Base-by-base conservation (phyloP, 2,888 invertebrate genomes). In the Chloromyia formosa region DNA sequence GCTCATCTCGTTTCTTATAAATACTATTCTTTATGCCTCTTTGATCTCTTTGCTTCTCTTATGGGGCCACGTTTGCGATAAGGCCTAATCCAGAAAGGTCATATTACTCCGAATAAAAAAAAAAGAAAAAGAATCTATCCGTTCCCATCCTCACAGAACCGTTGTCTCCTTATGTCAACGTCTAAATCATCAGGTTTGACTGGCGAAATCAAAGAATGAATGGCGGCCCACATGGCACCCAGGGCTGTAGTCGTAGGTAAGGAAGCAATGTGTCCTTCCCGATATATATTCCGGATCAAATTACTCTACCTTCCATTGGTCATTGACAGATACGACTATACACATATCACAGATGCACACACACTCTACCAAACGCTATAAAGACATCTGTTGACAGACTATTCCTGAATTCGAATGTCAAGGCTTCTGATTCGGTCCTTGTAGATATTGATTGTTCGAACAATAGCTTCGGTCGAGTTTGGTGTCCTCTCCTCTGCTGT, bases 371-470 rank as follows among this genome's bases (percentile, higher is more conserved):
- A 35, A 35, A 64, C 64, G 72, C 76, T 49, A 76, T 76, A 74
- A 74, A 74, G 76, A 76, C 76, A 76, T 74, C 74, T 76, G 76
- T 76, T 76, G 76, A 76, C 76, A 76, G 74, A 76, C 76, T 76
- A 76, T 72, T 66, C 58, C 42, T 49, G 74, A 74, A 76, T 74
- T 76, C 74, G 71, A 76, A 76, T 76, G 76, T 74, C 76, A 66
- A 64, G 49, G 54, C 62, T 62, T 53, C 73, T 27, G 74, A 76
- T 74, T 76, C 66, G 74, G 74, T 66, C 76, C 74, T 76, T 76
- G 27, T 35, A 2, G 27, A 35, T 23, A 71, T 71, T 71, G 71
- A 71, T 71, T 40, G 49, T 27, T 5, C 16, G 54, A 20, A 35
- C 27, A 42, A 23, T 66, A 45, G 22, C 66, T 49, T 35, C 62